Conservation (phyloP, 2,888 invertebrate genomes). For the Nysson spinosus region DNA sequence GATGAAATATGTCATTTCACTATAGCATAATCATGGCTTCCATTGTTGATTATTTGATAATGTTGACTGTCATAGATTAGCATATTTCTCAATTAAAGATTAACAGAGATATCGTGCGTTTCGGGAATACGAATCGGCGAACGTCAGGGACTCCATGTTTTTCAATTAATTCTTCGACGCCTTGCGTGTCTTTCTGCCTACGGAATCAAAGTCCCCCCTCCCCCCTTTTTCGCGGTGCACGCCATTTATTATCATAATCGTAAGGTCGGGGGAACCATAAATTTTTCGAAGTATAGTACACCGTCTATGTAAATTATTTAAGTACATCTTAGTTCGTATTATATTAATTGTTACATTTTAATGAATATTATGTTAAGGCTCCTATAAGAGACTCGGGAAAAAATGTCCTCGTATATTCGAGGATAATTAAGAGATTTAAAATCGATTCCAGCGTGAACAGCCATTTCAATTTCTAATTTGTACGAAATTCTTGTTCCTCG, state of each 20-base stretch:
- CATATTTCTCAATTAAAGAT: constrained; percentile 38
- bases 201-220: not conserved
- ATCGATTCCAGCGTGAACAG: too few relatives aligned
- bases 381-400: too few relatives aligned
- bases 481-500: too few relatives aligned
- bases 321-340: too few relatives aligned
- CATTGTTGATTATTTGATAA: constrained; percentile 22
- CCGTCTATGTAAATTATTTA: too few relatives aligned
- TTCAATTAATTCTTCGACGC: constrained; percentile 39
- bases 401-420: too few relatives aligned
- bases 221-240: constrained; percentile 3
- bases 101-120: constrained; percentile 40
- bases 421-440: too few relatives aligned
- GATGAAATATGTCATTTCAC: not conserved
- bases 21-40: too few relatives aligned
- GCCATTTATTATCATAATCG: not conserved
- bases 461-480: too few relatives aligned
- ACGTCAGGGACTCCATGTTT: constrained; percentile 31
- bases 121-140: constrained; percentile 33
- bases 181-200: constrained; percentile 20
- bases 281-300: not conserved
- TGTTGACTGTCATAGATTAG: constrained; percentile 9
- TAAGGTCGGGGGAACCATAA: not conserved
- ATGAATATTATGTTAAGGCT: too few relatives aligned
- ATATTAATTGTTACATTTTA: too few relatives aligned